Evolutionary conservation across 1,140 invertebrate species (phyloP), one percentile per base, ranked within the genome.

Genomic region (Temnothorax longispinosus): DNA sequence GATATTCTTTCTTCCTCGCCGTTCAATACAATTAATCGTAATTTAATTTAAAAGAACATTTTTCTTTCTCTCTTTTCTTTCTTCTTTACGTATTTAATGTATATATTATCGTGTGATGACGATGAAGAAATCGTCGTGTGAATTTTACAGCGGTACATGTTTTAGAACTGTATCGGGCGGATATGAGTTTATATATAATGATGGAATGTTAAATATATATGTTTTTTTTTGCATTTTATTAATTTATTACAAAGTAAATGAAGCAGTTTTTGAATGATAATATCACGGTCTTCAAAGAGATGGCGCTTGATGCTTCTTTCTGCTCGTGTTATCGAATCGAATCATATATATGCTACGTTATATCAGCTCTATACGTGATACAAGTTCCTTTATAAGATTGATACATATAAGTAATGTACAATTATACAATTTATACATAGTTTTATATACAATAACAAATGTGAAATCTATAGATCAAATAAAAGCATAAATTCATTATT

Each of bases 381-480:
- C 2, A 35, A 50, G 38, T 18, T 72, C 15, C n/a, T 4, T 44
- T 58, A n/a, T 47, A 13, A 74, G 6, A 74, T 62, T 52, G 2
- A 81, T 56, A 18, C 5, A 47, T 47, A 47, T 60, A 60, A 44
- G 1, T 47, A 60, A 11, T n/a, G 8, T 50, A 60, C 21, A n/a
- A 10, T 21, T 21, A 21, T 35, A 74, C 6, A 74, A n/a, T 6
- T 21, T 21, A 21, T 35, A 74, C 6, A 74, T 13, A 32, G 10
- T 60, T 47, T 10, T 11, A 50, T 27, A 11, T 84, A 62, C 6
- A 84, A 65, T 64, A 85, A 78, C 35, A 54, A 78, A 78, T 85
- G 13, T 77, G 11, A 77, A 21, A 44, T 64, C 13, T 65, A 7
- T 10, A 6, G 3, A 56, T 44, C 2, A 44, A 76, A 13, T 38